Evolutionary conservation across 2,888 invertebrate genomes (phyloP).

Genomic region (Cybosia mesomella): DNA sequence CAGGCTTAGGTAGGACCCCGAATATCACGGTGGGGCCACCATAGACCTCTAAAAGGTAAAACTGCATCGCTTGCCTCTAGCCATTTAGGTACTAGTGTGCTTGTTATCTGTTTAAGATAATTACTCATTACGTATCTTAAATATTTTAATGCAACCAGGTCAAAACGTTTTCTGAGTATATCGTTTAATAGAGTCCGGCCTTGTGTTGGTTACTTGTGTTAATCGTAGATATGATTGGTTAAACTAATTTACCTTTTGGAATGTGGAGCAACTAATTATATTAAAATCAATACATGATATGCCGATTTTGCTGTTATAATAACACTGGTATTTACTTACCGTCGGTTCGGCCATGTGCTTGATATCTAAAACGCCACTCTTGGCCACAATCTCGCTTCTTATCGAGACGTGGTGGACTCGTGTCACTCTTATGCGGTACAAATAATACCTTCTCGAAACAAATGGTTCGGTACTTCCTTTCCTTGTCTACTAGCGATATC

Average conservation of each 20-base stretch:
- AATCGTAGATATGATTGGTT: not conserved
- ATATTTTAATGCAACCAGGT: constrained; percentile 4
- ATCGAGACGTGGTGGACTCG: no score
- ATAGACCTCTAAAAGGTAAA: no score
- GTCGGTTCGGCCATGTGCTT: no score
- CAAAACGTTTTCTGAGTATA: constrained; percentile 5
- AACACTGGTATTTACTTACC: no score
- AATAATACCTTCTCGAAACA: no score
- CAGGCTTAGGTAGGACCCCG: no score
- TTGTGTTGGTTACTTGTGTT: constrained; percentile 5
- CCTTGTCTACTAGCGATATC: no score
- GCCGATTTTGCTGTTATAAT: not conserved
- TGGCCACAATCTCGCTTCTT: no score
- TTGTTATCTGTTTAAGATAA: not conserved
- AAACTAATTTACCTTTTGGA: not conserved
- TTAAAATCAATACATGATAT: not conserved
- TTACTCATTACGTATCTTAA: not conserved
- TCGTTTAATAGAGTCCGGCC: constrained; percentile 1
- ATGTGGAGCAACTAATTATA: constrained; percentile 1
- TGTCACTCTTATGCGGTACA: no score
- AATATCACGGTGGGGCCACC: no score
- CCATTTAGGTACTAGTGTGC: not conserved
- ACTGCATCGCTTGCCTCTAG: not conserved
- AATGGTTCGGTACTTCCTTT: no score
- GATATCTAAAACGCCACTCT: no score